A percentile compares a stretch with the other conserved stretches of the same genome.
Conservation (phyloP, 2,113 vertebrate genomes). For the Passer domesticus region DNA sequence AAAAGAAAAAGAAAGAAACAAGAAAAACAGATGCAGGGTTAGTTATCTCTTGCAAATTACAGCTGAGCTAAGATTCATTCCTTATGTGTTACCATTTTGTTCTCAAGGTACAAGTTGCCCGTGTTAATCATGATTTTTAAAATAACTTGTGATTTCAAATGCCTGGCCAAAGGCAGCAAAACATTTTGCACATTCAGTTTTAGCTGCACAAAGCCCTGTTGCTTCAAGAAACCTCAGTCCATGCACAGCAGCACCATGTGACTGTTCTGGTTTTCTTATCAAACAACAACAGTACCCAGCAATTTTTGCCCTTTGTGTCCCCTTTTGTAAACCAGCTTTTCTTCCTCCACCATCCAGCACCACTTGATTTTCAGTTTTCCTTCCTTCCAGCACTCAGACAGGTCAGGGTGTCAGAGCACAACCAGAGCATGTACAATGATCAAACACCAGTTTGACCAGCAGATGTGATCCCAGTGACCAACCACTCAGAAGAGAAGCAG, state of each 20-base stretch:
- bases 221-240: background rate
- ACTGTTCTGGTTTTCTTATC: background rate
- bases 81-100: background rate
- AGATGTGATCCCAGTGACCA: background rate
- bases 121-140: background rate
- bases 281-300: background rate
- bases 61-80: background rate
- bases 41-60: background rate
- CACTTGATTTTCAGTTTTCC: background rate
- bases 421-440: background rate
- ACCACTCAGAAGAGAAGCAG: background rate
- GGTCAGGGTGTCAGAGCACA: background rate
- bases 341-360: background rate
- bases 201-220: background rate
- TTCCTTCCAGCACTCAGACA: background rate
- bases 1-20: slow-evolving; percentile 18
- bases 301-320: background rate
- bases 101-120: background rate
- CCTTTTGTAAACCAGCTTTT: background rate
- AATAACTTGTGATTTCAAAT: background rate
- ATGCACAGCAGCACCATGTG: background rate
- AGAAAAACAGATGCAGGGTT: background rate
- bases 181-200: background rate
- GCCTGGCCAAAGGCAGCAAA: background rate
- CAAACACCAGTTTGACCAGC: background rate